These are phyloP conservation scores for Tetranychus cinnabarinus DNA, from an alignment of 1,140 invertebrate species.

Conservation along the genomic window DNA sequence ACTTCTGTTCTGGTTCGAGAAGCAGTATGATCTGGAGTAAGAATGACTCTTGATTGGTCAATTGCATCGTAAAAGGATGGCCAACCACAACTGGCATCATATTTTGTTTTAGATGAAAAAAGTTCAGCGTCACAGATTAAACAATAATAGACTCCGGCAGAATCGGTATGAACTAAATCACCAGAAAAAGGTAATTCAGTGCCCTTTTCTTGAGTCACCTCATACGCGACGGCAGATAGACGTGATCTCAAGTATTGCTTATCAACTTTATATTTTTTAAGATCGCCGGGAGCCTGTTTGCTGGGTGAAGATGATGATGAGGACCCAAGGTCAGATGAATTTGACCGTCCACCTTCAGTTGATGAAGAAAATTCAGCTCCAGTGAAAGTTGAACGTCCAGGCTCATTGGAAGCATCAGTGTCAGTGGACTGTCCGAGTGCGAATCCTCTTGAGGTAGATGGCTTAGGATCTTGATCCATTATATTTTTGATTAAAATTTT, in stretches of 20 bases:
- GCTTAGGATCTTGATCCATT: no score
- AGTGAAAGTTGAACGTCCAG: no score
- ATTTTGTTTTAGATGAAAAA: conserved; percentile 80
- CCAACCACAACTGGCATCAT: conserved; percentile 87
- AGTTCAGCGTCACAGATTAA: conserved; percentile 70
- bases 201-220: conserved; percentile 82
- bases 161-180: conserved; percentile 67
- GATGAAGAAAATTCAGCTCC: no score
- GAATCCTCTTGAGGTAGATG: no score
- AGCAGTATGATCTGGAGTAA: conserved; percentile 63
- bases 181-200: conserved; percentile 24
- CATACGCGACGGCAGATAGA: conserved; percentile 69
- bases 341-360: no score
- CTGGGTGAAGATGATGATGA: no score
- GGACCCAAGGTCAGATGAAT: no score
- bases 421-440: no score
- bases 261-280: background rate
- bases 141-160: conserved; percentile 65
- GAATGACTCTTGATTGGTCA: conserved; percentile 57
- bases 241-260: conserved; percentile 60
- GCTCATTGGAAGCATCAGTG: no score
- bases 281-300: no score
- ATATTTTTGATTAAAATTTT: no score
- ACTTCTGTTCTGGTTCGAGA: conserved; percentile 33
- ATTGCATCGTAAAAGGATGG: conserved; percentile 91